Evolutionary conservation across 2,113 vertebrate species (phyloP).

Genomic region (Colossoma macropomum): DNA sequence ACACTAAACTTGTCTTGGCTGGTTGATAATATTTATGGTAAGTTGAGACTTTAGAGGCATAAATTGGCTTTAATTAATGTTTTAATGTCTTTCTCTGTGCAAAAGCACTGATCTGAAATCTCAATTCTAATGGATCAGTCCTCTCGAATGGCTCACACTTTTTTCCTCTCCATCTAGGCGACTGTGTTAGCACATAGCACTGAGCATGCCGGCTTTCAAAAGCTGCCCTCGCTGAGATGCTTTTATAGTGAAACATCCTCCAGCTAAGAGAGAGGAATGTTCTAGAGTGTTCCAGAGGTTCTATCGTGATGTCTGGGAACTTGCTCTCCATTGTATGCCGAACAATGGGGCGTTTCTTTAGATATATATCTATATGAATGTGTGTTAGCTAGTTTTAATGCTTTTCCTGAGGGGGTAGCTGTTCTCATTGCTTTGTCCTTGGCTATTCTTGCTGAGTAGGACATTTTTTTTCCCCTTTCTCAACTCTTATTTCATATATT

Average conservation of each 20-base stretch:
- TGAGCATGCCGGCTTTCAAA: not conserved
- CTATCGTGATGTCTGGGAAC: not conserved
- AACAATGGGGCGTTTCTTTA: not conserved
- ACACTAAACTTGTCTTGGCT: too few species aligned
- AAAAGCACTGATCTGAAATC: not conserved
- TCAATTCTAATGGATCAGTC: too few species aligned
- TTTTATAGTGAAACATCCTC: not conserved
- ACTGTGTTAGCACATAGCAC: not conserved
- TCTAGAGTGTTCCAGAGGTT: not conserved
- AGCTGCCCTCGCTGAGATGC: not conserved
- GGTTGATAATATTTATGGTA: too few species aligned
- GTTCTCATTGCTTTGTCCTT: constrained; percentile 3
- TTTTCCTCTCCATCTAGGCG: not conserved
- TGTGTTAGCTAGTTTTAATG: not conserved
- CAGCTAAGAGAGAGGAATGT: not conserved
- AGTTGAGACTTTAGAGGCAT: too few species aligned
- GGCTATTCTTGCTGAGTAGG: constrained; percentile 17
- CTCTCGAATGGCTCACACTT: not conserved
- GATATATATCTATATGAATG: not conserved
- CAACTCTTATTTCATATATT: not conserved
- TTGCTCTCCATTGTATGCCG: not conserved
- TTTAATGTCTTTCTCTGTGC: not conserved
- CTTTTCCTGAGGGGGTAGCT: not conserved
- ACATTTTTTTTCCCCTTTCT: not conserved
- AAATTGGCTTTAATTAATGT: too few species aligned